Evolutionary conservation across 1,140 invertebrate species (phyloP).

Genomic region (Tetramorium parvispinum): DNA sequence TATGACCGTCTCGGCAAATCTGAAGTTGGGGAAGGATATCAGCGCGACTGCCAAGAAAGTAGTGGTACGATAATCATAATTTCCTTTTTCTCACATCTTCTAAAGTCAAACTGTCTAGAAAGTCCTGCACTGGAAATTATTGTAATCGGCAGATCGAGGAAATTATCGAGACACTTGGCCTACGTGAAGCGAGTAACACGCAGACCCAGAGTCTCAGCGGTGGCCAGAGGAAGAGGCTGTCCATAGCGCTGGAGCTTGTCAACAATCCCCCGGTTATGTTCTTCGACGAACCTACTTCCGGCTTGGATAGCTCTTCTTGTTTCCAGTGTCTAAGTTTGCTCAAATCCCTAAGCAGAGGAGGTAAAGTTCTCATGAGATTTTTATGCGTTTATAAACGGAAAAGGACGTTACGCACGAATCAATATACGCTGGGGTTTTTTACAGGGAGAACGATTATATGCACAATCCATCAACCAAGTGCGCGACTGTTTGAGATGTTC

Average conservation of each 20-base stretch:
- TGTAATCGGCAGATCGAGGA: slow-evolving; percentile 88
- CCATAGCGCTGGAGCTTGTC: slow-evolving; percentile 94
- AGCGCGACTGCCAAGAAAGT: slow-evolving; percentile 91
- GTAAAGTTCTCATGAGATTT: slow-evolving; percentile 71
- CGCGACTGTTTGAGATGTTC: slow-evolving; percentile 98
- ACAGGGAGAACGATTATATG: slow-evolving; percentile 95
- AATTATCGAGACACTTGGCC: slow-evolving; percentile 92
- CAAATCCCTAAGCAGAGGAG: slow-evolving; percentile 92
- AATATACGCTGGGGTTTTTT: not conserved
- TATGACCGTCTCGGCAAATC: slow-evolving; percentile 96
- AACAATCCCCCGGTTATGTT: slow-evolving; percentile 98
- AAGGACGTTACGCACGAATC: not conserved
- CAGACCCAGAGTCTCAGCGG: slow-evolving; percentile 94
- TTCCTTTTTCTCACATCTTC: not conserved
- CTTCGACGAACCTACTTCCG: slow-evolving; percentile 98
- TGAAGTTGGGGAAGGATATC: slow-evolving; percentile 95
- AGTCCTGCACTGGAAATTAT: not conserved
- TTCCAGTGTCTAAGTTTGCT: slow-evolving; percentile 95
- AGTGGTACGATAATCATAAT: slow-evolving; percentile 83
- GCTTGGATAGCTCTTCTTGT: slow-evolving; percentile 96
- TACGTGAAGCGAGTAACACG: slow-evolving; percentile 92
- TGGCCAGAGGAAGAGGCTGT: slow-evolving; percentile 96
- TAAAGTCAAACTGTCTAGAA: not conserved
- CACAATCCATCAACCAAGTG: slow-evolving; percentile 98
- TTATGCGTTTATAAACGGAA: not conserved